These are phyloP conservation scores for Saturnia japonica DNA, from an alignment of 2,888 invertebrate genomes.

Conservation along the genomic window DNA sequence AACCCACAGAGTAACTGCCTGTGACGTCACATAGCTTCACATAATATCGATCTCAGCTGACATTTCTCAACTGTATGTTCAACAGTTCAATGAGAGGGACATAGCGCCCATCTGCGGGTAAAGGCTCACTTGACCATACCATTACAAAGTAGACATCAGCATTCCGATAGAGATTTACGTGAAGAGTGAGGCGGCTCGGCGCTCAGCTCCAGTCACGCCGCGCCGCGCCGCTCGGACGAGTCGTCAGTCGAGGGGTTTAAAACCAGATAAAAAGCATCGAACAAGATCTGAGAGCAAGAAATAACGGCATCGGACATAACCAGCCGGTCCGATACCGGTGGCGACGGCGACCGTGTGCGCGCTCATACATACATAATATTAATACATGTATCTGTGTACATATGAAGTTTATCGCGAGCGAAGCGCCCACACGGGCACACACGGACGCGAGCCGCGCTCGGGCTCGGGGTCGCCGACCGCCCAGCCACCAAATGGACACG, in stretches of 20 bases:
- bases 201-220: conserved; percentile 27
- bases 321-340: conserved; percentile 40
- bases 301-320: conserved; percentile 56
- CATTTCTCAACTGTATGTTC: neutral
- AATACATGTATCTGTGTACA: conserved; percentile 27
- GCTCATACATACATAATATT: conserved; percentile 17
- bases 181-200: conserved; percentile 33
- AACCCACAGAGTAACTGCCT: neutral
- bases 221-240: conserved; percentile 24
- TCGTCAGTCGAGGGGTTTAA: conserved; percentile 33
- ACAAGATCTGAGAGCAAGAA: conserved; percentile 62
- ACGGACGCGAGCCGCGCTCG: conserved; percentile 13
- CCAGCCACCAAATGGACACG: conserved; percentile 44
- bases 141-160: conserved; percentile 1
- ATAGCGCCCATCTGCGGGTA: neutral
- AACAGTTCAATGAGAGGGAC: neutral
- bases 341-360: conserved; percentile 22
- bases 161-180: conserved; percentile 22
- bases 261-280: conserved; percentile 55
- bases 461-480: conserved; percentile 31
- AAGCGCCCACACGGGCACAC: conserved; percentile 15
- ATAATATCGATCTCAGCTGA: neutral
- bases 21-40: neutral
- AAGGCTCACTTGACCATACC: neutral
- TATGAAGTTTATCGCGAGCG: conserved; percentile 31